Conservation (phyloP, 2,797 vertebrate species). For the Cynopterus sphinx region DNA sequence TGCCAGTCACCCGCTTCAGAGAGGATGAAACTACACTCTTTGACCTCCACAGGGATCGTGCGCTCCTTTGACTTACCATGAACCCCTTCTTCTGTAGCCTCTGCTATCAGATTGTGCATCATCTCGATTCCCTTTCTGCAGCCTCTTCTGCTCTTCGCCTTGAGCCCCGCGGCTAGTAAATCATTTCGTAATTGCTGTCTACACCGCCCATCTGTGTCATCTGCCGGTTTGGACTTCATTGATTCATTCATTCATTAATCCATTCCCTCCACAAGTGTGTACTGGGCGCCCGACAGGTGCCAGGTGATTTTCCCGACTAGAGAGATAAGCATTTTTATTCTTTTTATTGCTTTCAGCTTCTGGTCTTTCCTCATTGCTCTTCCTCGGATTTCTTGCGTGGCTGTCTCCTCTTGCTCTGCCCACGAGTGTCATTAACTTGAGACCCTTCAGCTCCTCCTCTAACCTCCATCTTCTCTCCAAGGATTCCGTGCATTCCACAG, state of each 20-base stretch:
- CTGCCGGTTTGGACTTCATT: rapidly evolving
- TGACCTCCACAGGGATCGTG: rapidly evolving
- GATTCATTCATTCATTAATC: too few species aligned
- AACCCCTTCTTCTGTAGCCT: neutral
- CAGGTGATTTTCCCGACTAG: neutral
- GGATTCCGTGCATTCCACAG: neutral
- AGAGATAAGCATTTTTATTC: neutral
- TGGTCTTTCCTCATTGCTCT: neutral
- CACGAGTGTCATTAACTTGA: neutral
- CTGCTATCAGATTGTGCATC: too few species aligned
- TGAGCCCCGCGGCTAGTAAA: rapidly evolving
- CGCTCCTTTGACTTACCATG: neutral
- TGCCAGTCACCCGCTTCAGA: neutral
- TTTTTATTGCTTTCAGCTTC: neutral
- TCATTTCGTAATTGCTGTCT: neutral
- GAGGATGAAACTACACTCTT: neutral
- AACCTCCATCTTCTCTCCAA: neutral
- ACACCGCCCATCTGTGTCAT: rapidly evolving
- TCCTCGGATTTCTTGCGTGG: neutral
- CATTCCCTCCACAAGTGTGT: neutral
- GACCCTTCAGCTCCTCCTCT: neutral
- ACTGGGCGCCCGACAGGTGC: neutral
- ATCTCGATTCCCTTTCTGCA: neutral
- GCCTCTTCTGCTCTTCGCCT: neutral
- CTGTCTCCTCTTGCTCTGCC: neutral